A percentile compares a stretch with the other conserved stretches of the same genome.
Conservation (phyloP, 1,140 invertebrate genomes). For the Pogonomyrmex californicus region DNA sequence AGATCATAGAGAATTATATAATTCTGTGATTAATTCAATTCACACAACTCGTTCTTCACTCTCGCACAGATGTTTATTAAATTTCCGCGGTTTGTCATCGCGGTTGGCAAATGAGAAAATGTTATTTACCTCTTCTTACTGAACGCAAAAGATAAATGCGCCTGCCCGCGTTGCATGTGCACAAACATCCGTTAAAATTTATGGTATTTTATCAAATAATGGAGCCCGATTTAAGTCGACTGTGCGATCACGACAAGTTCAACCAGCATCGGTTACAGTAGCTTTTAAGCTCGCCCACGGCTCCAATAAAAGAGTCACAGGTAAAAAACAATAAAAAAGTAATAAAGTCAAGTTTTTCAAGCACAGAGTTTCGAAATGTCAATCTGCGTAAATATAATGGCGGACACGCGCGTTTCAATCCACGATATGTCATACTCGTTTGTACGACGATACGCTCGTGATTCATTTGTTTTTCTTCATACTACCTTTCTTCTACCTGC, state of each 20-base stretch:
- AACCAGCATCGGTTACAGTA: background rate
- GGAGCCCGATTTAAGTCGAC: background rate
- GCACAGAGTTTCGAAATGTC: constrained; percentile 45
- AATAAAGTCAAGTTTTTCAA: constrained; percentile 12
- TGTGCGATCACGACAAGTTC: background rate
- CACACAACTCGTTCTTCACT: background rate
- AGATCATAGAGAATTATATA: background rate
- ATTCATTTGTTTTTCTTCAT: constrained; percentile 38
- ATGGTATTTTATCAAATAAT: background rate
- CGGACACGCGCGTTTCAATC: constrained; percentile 2
- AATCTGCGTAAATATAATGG: constrained; percentile 41
- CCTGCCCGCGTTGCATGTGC: background rate
- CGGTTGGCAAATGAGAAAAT: background rate
- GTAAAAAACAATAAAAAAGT: constrained; percentile 10
- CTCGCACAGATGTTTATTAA: background rate
- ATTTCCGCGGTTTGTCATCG: background rate
- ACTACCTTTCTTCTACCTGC: background rate
- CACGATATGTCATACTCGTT: background rate
- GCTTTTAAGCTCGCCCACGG: constrained; percentile 7
- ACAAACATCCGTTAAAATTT: background rate
- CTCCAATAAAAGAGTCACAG: constrained; percentile 17
- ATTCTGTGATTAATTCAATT: constrained; percentile 2
- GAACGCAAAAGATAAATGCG: background rate
- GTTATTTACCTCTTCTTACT: background rate
- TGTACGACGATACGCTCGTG: background rate